Evolutionary conservation across 2,797 vertebrate species (phyloP).

Genomic region (Nothura maculosa): DNA sequence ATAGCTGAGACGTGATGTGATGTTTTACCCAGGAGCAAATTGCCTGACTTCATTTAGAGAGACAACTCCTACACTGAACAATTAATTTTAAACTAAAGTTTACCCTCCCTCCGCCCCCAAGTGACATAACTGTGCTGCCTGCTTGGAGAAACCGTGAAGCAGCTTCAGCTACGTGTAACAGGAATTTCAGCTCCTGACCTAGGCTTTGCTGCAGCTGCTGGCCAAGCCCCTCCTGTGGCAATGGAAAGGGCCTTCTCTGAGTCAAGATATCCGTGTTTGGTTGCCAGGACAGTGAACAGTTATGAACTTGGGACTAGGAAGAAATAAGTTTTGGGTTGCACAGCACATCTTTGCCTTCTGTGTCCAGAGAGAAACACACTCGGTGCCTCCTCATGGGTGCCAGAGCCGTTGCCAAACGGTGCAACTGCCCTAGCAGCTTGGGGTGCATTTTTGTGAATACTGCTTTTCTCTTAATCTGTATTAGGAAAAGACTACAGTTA

Average conservation of each 20-base stretch:
- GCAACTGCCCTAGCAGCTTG: background rate
- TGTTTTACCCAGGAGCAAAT: background rate
- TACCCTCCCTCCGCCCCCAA: background rate
- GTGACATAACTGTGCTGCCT: background rate
- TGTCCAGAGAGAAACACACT: background rate
- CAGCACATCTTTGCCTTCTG: background rate
- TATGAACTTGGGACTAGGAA: background rate
- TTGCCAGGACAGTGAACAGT: background rate
- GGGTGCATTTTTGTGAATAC: background rate
- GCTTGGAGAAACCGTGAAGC: background rate
- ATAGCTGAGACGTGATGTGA: background rate
- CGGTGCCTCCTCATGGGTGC: background rate
- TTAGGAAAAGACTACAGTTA: background rate
- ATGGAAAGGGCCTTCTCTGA: slow-evolving; percentile 3
- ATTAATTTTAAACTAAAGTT: background rate
- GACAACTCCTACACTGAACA: background rate
- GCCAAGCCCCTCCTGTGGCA: background rate
- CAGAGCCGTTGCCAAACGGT: background rate
- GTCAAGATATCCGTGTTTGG: background rate
- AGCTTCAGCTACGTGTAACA: background rate
- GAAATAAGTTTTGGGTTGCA: background rate
- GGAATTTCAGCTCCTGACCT: background rate
- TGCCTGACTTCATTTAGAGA: background rate
- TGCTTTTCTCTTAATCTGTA: background rate
- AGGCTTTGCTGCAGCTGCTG: background rate